Conservation (phyloP, 2,888 invertebrate genomes). For the Diplolepis rosae region DNA sequence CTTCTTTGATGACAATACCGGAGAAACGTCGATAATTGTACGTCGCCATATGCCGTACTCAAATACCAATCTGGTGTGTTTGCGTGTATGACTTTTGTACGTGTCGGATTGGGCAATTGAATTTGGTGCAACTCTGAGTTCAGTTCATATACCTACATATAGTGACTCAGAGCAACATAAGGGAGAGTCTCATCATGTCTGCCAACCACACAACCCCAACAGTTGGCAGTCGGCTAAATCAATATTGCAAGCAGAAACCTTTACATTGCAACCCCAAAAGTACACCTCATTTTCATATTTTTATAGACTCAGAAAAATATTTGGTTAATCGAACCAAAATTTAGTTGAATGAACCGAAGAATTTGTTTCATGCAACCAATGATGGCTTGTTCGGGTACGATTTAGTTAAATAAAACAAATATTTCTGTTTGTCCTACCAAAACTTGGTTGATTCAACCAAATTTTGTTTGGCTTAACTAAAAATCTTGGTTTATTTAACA, state of each 20-base stretch:
- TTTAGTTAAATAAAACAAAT: too few species aligned
- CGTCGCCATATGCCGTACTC: not conserved
- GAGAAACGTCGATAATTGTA: not conserved
- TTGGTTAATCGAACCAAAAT: too few species aligned
- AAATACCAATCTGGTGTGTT: not conserved
- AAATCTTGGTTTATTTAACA: too few species aligned
- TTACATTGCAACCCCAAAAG: not conserved
- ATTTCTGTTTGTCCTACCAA: too few species aligned
- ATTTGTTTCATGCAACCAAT: too few species aligned
- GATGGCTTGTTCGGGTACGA: too few species aligned
- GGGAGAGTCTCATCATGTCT: constrained; percentile 1
- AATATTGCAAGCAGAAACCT: constrained; percentile 53
- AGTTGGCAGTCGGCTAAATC: constrained; percentile 57
- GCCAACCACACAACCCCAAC: constrained; percentile 29
- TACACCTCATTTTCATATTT: not conserved
- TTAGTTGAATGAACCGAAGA: too few species aligned
- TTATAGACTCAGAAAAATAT: too few species aligned
- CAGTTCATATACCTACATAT: not conserved
- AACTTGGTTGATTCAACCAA: too few species aligned
- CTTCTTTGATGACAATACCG: not conserved
- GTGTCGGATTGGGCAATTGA: not conserved
- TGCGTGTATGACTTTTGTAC: not conserved
- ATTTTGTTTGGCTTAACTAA: too few species aligned
- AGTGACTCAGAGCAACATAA: not conserved
- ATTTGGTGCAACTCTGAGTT: not conserved